A percentile compares a stretch with the other conserved stretches of the same genome.
Conservation (phyloP, 2,888 invertebrate species). For the Drosophila fulvimacula region DNA sequence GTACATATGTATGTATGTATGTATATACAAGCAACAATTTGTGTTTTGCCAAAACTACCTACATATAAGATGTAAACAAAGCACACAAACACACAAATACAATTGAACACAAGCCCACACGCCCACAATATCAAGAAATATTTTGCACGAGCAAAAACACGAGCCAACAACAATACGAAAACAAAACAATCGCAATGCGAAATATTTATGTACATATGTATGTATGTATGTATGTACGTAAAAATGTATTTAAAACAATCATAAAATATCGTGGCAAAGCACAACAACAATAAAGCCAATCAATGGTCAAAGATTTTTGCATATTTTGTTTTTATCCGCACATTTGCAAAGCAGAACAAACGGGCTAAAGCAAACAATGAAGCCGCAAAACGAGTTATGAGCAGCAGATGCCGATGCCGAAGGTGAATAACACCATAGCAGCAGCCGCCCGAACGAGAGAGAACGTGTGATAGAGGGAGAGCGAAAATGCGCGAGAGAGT, state of each 20-base stretch:
- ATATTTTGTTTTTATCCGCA: constrained; percentile 69
- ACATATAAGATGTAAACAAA: constrained; percentile 77
- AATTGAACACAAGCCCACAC: neutral
- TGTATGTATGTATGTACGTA: no score
- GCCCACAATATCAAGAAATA: constrained; percentile 8
- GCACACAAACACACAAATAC: constrained; percentile 26
- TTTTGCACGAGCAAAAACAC: constrained; percentile 46
- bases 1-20: no score
- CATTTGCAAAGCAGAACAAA: constrained; percentile 61
- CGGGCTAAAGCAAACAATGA: constrained; percentile 59
- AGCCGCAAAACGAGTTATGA: constrained; percentile 71
- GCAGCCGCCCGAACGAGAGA: constrained; percentile 27
- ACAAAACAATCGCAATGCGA: constrained; percentile 42
- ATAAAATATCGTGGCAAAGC: constrained; percentile 12
- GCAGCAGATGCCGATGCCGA: constrained; percentile 34
- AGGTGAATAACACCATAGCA: constrained; percentile 68
- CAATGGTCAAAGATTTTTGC: constrained; percentile 44
- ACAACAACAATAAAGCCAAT: constrained; percentile 27
- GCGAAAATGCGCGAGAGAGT: constrained; percentile 19
- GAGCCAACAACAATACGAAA: constrained; percentile 42
- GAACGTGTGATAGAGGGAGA: constrained; percentile 13
- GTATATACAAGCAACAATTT: constrained; percentile 22
- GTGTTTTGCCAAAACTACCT: constrained; percentile 60
- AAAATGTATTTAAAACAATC: constrained; percentile 20
- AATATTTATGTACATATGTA: constrained; percentile 9